A percentile compares a stretch with the other conserved stretches of the same genome.
Conservation (phyloP, 2,888 invertebrate species). For the Encarsia formosa region DNA sequence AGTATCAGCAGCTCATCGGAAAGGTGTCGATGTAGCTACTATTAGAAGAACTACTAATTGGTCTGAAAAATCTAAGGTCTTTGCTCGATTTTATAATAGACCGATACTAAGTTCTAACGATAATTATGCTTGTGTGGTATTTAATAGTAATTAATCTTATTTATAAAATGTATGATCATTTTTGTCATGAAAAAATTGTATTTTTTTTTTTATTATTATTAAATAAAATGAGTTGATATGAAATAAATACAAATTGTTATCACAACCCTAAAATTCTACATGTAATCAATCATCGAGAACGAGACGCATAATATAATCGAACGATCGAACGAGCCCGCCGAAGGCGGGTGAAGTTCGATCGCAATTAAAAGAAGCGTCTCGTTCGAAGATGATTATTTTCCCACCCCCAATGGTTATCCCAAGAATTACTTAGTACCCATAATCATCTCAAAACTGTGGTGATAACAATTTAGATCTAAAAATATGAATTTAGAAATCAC, state of each 20-base stretch:
- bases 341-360: no score
- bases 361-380: no score
- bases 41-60: constrained; percentile 13
- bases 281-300: no score
- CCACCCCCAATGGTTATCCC: background rate
- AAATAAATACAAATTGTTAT: no score
- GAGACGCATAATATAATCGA: no score
- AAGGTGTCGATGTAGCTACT: constrained; percentile 14
- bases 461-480: background rate
- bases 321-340: constrained; percentile 11
- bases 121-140: background rate
- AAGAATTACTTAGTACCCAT: background rate
- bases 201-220: no score
- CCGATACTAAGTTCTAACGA: background rate
- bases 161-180: no score
- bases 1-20: constrained; percentile 20
- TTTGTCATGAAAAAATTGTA: no score
- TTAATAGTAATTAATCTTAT: background rate
- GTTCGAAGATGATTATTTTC: background rate
- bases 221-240: no score
- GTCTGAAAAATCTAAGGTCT: background rate
- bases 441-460: background rate
- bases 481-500: background rate
- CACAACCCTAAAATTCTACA: background rate
- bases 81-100: background rate